Conservation (phyloP, 2,797 vertebrate species). For the Gymnocypris eckloni region DNA sequence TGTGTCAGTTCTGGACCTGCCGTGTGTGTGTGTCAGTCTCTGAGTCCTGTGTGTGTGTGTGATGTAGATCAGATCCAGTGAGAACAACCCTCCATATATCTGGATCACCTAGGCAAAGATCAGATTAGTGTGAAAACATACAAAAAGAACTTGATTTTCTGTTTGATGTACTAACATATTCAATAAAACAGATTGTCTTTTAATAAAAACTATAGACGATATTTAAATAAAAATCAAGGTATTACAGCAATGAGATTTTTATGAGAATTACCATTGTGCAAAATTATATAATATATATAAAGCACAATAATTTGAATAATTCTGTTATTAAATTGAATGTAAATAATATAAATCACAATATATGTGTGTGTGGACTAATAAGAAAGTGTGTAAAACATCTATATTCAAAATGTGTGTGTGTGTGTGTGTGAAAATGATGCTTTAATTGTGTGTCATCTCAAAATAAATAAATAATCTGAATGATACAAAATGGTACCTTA, state of each 20-base stretch:
- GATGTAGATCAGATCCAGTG: constrained; percentile 78
- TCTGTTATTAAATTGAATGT: not conserved
- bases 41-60: constrained; percentile 58
- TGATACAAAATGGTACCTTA: not conserved
- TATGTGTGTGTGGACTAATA: no score
- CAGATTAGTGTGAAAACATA: not conserved
- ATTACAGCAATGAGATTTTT: no score
- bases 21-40: constrained; percentile 74
- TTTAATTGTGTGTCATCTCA: no score
- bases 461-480: not conserved
- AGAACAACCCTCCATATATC: constrained; percentile 26
- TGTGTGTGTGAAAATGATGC: no score
- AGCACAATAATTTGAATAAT: no score
- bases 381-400: not conserved
- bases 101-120: not conserved
- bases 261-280: no score
- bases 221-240: not conserved
- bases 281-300: no score
- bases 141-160: not conserved
- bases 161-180: not conserved
- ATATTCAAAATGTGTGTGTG: no score
- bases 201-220: not conserved
- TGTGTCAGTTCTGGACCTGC: constrained; percentile 71
- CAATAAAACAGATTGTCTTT: not conserved
- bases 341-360: not conserved